Conservation (phyloP, 2,888 invertebrate species). For the Epsilonema sp. region DNA sequence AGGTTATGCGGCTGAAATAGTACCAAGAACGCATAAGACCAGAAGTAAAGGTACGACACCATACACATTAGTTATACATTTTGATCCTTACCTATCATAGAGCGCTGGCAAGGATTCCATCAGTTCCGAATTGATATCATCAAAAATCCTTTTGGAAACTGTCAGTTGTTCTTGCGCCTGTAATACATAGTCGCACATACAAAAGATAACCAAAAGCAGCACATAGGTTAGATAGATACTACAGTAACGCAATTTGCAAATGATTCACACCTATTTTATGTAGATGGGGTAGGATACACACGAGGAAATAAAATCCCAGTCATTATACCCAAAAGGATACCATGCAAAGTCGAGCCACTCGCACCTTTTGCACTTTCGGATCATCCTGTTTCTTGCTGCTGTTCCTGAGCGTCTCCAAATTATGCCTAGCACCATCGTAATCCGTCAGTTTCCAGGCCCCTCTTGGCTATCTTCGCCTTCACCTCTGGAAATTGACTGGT, state of each 20-base stretch:
- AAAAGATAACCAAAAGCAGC: too few species aligned
- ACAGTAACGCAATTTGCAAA: too few species aligned
- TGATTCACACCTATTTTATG: too few species aligned
- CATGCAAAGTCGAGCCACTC: too few species aligned
- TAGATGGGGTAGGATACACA: too few species aligned
- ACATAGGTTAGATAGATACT: too few species aligned
- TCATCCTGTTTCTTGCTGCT: constrained; percentile 12
- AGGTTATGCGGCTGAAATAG: constrained; percentile 53
- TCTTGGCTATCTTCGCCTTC: constrained; percentile 91
- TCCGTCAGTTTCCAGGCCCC: constrained; percentile 88
- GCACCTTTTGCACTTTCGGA: constrained; percentile 18
- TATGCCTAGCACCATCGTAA: constrained; percentile 86
- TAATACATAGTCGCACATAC: constrained; percentile 6
- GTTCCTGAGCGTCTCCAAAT: constrained; percentile 12
- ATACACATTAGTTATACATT: too few species aligned
- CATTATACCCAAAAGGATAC: too few species aligned
- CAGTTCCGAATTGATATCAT: constrained; percentile 78
- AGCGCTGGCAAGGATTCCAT: constrained; percentile 85
- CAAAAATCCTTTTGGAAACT: constrained; percentile 81
- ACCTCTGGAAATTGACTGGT: constrained; percentile 80
- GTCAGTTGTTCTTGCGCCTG: constrained; percentile 44
- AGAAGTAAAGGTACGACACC: too few species aligned
- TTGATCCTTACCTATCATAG: constrained; percentile 64
- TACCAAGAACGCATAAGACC: too few species aligned
- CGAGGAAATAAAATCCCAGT: too few species aligned